Base-by-base conservation (phyloP, 2,888 invertebrate genomes). In the Agrilus mali region DNA sequence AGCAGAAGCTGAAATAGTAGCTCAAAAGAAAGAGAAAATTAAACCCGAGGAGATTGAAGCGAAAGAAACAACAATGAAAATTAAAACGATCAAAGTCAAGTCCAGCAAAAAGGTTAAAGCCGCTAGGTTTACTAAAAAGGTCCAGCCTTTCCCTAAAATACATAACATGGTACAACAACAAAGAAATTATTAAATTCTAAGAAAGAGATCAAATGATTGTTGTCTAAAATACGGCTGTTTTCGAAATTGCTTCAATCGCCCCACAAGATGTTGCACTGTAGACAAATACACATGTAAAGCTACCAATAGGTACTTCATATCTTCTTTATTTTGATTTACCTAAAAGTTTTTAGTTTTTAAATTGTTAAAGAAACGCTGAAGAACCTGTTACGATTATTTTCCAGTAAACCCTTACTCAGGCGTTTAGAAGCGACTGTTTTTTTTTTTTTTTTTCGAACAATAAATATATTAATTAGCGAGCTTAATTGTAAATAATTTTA, bases 261-360 rank as follows among this genome's bases (percentile, higher is more conserved):
- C 75, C 77, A 38, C 76, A 79, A 55, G 86, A 89, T 65, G 77
- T 80, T 43, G 88, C 82, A 17, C 74, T 81, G 52, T 86, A n/a
- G n/a, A n/a, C n/a, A n/a, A n/a, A n/a, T n/a, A 85, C 61, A 79
- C 82, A 5, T 85, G 84, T 59, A 75, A 77, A 60, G 83, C 82
- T 16, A 75, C 75, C 44, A 86, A 87, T 60, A n/a, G n/a, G n/a
- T n/a, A n/a, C n/a, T n/a, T n/a, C n/a, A n/a, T n/a, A n/a, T n/a
- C n/a, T n/a, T n/a, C n/a, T 17, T 17, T 17, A 17, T 17, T 17
- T 17, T 17, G 4, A 17, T 17, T 17, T n/a, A n/a, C n/a, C n/a
- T n/a, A n/a, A n/a, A n/a, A 4, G 17, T 17, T 17, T 17, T 17
- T 2, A 17, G 17, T 17, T 17, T 17, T 17, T 17, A 17, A 22